Percentiles rank a stretch among this genome's conserved stretches.
Conservation (phyloP, 1,140 invertebrate genomes). For the Trachymyrmex septentrionalis region DNA sequence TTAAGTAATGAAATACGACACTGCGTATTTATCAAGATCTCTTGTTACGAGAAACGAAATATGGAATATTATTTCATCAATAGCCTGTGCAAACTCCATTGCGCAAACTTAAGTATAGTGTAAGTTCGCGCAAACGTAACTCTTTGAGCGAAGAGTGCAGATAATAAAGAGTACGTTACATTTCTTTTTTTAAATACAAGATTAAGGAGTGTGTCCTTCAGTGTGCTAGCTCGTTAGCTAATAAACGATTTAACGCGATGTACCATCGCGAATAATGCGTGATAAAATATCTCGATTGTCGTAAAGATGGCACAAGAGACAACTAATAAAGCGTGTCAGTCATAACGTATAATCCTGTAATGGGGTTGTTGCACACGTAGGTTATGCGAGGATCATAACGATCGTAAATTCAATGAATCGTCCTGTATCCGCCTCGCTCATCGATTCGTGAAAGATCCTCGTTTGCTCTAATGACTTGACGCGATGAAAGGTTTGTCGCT, state of each 20-base stretch:
- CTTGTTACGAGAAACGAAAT: neutral
- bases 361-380: constrained; percentile 79
- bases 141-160: neutral
- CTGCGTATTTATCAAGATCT: neutral
- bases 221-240: constrained; percentile 12
- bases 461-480: constrained; percentile 48
- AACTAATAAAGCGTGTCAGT: constrained; percentile 68
- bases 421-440: constrained; percentile 40
- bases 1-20: neutral
- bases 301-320: constrained; percentile 63
- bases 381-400: constrained; percentile 71
- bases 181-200: neutral
- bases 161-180: neutral
- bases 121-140: neutral
- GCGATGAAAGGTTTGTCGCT: constrained; percentile 27
- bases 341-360: constrained; percentile 81
- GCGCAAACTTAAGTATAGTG: neutral
- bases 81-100: neutral
- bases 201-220: neutral
- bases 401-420: constrained; percentile 72
- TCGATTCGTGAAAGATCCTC: constrained; percentile 47
- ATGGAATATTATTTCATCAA: neutral
- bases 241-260: constrained; percentile 20
- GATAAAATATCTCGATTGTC: constrained; percentile 62
- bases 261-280: constrained; percentile 10